Evolutionary conservation across 2,113 vertebrate genomes (phyloP), one percentile per base, ranked within the genome.

Genomic region (Pipa parva): DNA sequence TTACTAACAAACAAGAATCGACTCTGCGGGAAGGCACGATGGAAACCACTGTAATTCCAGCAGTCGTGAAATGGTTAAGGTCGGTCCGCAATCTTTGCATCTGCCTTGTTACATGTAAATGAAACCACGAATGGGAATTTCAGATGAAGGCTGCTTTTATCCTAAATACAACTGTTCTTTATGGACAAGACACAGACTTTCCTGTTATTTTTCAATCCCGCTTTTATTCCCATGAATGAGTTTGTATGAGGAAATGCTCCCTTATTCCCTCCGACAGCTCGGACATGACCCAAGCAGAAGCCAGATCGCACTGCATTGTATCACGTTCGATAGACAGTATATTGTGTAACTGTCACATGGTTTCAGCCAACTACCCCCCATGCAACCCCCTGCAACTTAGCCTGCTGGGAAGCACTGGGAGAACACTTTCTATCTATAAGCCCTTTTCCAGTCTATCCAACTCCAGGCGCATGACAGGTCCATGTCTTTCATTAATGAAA

Each of bases 131-230:
- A 31, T 36, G 28, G 8, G 20, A 26, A 39, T 26, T 24, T 5
- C 18, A 45, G 25, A 67, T 57, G 28, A 67, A 58, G 52, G 55
- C 55, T 13, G 31, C 20, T 28, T 67, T 67, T 59, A 68, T 59
- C 45, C 63, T 49, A 58, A 49, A 57, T 42, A 67, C 63, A 59
- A 59, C 65, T 59, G 56, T 21, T 68, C 63, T 58, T 59, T 52
- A 51, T 68, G 18, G 56, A 51, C 65, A 50, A 24, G 45, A 55
- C 50, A 55, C 50, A 25, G 21, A 24, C 24, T 31, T 33, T 58
- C 52, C 45, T 67, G 25, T 67, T 24, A 36, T 59, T 51, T 52
- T 24, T 17, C 56, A 51, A 68, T 56, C 29, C 46, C 51, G 33
- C n/a, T 22, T 51, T 52, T 59, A 51, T 68, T 68, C 56, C 56